Percentiles rank a stretch among this genome's conserved stretches.
Evolutionary conservation across 1,140 invertebrate genomes (phyloP).

Genomic region (Onthophagus taurus): DNA sequence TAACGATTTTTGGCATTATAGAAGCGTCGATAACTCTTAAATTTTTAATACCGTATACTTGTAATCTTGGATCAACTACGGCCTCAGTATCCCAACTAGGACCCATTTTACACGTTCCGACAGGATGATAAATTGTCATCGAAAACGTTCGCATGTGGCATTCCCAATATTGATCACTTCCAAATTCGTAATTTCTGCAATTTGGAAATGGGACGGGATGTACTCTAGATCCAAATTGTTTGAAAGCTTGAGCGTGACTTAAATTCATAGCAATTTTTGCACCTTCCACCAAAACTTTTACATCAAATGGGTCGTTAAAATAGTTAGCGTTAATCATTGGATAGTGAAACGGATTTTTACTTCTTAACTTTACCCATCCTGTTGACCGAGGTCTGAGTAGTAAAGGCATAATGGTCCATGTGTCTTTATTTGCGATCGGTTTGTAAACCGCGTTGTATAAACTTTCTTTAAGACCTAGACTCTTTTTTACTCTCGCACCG

Average conservation of each 20-base stretch:
- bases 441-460: conserved; percentile 69
- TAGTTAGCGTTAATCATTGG: conserved; percentile 87
- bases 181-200: conserved; percentile 63
- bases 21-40: conserved; percentile 79
- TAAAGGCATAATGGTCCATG: conserved; percentile 76
- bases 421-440: conserved; percentile 55
- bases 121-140: conserved; percentile 80
- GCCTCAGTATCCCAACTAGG: conserved; percentile 60
- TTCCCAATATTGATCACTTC: conserved; percentile 71
- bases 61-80: conserved; percentile 71
- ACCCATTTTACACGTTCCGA: conserved; percentile 79
- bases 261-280: conserved; percentile 63
- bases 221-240: conserved; percentile 67
- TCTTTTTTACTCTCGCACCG: conserved; percentile 62
- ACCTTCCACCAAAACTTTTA: conserved; percentile 71
- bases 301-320: conserved; percentile 66
- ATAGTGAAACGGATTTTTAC: conserved; percentile 71
- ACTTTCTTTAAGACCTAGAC: conserved; percentile 72
- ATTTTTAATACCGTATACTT: conserved; percentile 66
- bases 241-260: conserved; percentile 65
- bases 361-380: conserved; percentile 64
- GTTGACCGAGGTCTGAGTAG: conserved; percentile 68
- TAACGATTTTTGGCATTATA: conserved; percentile 76
- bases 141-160: conserved; percentile 76
- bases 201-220: conserved; percentile 66